Evolutionary conservation across 2,888 invertebrate species (phyloP).

Genomic region (Acanthoscelides obtectus): DNA sequence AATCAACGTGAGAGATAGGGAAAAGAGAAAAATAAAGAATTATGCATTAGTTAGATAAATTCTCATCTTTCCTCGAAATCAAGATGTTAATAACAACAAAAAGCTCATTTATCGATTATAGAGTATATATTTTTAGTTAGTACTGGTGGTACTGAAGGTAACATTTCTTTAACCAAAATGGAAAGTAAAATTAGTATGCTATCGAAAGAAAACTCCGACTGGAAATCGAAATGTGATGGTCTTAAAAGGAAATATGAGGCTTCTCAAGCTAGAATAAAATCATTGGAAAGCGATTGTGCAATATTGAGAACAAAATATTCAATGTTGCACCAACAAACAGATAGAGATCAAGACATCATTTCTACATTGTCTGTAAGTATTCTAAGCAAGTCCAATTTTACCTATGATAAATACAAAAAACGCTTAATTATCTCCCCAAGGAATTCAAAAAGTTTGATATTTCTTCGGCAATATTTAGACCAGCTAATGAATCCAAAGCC

Average conservation of each 20-base stretch:
- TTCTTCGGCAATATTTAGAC: no score
- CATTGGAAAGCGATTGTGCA: constrained; percentile 61
- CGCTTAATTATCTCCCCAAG: no score
- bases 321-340: constrained; percentile 59
- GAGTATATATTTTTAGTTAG: neutral
- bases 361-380: constrained; percentile 56
- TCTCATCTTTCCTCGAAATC: no score
- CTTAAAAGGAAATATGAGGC: constrained; percentile 62
- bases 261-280: constrained; percentile 62
- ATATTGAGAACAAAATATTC: constrained; percentile 56
- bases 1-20: no score
- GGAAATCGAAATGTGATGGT: constrained; percentile 56
- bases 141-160: neutral
- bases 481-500: no score
- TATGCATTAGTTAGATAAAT: no score
- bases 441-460: no score
- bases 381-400: neutral
- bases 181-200: constrained; percentile 35
- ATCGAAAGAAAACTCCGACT: constrained; percentile 54
- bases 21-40: no score
- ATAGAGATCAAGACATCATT: constrained; percentile 60
- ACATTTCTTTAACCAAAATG: constrained; percentile 7
- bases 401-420: no score
- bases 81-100: no score
- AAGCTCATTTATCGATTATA: no score